These are phyloP conservation scores for Drosophila buzzatii DNA, from an alignment of 2,888 invertebrate species.

Conservation along the genomic window DNA sequence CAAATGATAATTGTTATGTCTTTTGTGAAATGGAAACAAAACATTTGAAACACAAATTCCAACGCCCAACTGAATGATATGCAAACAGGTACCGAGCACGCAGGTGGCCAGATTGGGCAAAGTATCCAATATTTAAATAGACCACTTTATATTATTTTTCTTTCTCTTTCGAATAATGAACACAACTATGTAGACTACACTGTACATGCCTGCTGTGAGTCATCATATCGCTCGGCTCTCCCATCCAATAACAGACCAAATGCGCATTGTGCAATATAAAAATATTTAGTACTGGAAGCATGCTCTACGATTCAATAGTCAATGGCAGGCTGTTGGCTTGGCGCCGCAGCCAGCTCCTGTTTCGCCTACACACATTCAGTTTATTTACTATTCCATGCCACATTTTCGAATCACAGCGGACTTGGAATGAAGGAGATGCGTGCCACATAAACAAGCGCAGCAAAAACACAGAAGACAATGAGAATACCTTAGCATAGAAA, in stretches of 20 bases:
- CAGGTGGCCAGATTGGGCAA: constrained; percentile 36
- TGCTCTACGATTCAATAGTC: constrained; percentile 14
- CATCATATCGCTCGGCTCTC: constrained; percentile 33
- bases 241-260: constrained; percentile 34
- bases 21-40: constrained; percentile 28
- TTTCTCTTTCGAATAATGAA: constrained; percentile 4
- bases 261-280: constrained; percentile 35
- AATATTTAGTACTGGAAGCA: constrained; percentile 28
- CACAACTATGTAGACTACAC: constrained; percentile 3
- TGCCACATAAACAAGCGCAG: constrained; percentile 43
- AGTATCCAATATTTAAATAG: constrained; percentile 7
- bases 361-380: constrained; percentile 20
- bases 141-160: constrained; percentile 6
- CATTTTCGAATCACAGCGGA: constrained; percentile 48
- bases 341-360: neutral
- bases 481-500: constrained; percentile 22
- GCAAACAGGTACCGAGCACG: neutral
- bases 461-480: constrained; percentile 18
- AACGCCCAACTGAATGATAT: neutral
- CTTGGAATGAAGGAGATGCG: constrained; percentile 34
- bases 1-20: constrained; percentile 64
- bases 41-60: constrained; percentile 7
- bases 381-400: constrained; percentile 63
- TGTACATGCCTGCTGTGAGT: constrained; percentile 1
- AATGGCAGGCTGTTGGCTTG: neutral